Base-by-base conservation (phyloP, 2,113 vertebrate genomes). In the Epinephelus lanceolatus region DNA sequence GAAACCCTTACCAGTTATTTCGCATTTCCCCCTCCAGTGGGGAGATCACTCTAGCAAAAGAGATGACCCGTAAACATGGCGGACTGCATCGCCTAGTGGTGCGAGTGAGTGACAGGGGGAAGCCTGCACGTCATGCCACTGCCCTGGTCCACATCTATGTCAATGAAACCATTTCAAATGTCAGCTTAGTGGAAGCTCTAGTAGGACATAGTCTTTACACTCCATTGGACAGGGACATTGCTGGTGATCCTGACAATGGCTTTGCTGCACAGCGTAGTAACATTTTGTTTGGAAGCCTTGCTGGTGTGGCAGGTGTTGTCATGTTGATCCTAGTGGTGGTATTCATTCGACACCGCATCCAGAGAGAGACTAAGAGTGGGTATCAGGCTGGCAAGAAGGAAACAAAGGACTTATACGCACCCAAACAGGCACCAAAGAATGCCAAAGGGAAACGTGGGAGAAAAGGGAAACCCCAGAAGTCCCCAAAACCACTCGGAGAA, bases 381-480 rank as follows among this genome's bases (percentile, higher is more conserved):
- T 99, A 99, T 93, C 98, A 99, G 89, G 97, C 98, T 0, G 98
- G 98, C 4, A 99, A 99, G 91, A 99, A 99, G 87, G 98, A 99
- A 94, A 98, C 97, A 85, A 99, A 99, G 86, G 98, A 99, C 91
- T 94, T 99, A n/a, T 99, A 98, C 0, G 95, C 98, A 0, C 98
- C 98, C 57, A 99, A 99, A 89, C 98, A 98, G 88, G 96, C 95
- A 19, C 94, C 95, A 69, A 99, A 99, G 89, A 94, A 97, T 0
- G 84, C 95, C 72, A 99, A 99, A 95, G 95, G 96, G 81, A 99
- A 98, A 93, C 97, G 97, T 66, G 96, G 96, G 80, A 96, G 97
- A 89, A 99, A 99, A 91, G 97, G 96, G 81, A 99, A 97, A 91
- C 97, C 97, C 30, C 97, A 96, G 0, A 98, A 99, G 86, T 96